Evolutionary conservation across 2,113 vertebrate species (phyloP), one percentile per base, ranked within the genome.

Genomic region (Pseudorasbora parva): DNA sequence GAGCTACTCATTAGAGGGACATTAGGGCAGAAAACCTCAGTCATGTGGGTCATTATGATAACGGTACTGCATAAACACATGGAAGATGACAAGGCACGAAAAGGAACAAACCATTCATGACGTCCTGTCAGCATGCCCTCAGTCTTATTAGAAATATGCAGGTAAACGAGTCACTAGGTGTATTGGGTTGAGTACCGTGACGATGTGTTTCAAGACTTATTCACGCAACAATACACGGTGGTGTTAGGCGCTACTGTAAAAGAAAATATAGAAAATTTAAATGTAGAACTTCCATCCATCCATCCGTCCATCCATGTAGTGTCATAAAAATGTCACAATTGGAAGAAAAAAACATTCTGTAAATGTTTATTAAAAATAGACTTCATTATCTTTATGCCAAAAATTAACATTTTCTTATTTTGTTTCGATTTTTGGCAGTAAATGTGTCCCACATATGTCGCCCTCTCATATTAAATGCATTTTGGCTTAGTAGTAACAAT

Each of bases 1-100:
- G 84, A 84, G 90, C 90, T 90, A 91, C 88, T 94, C 91, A 93
- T 93, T 93, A 93, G 86, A 86, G 85, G 87, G 88, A 88, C 90
- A 91, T 88, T 90, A 91, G 90, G 89, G 90, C 89, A 90, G 83
- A 91, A 88, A 90, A 76, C 87, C 89, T 3, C 23, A 92, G 91
- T 93, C 91, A 93, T 85, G 82, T 83, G 87, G 86, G 90, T 93
- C 90, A 79, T 92, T 89, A 91, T 82, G 76, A 86, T 82, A 86
- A 87, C 82, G 82, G 89, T 88, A 91, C 90, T 91, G 82, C 54
- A 59, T 27, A 60, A 60, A 49, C 41, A 73, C 64, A 68, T 10
- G 17, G 9, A 68, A 68, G 8, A 41, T 68, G 64, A 41, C 64
- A 68, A 37, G 64, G 64, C 4, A 19, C n/a, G 30, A 66, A 19